Evolutionary conservation across 2,797 vertebrate genomes (phyloP).

Genomic region (Xyrichtys novacula): DNA sequence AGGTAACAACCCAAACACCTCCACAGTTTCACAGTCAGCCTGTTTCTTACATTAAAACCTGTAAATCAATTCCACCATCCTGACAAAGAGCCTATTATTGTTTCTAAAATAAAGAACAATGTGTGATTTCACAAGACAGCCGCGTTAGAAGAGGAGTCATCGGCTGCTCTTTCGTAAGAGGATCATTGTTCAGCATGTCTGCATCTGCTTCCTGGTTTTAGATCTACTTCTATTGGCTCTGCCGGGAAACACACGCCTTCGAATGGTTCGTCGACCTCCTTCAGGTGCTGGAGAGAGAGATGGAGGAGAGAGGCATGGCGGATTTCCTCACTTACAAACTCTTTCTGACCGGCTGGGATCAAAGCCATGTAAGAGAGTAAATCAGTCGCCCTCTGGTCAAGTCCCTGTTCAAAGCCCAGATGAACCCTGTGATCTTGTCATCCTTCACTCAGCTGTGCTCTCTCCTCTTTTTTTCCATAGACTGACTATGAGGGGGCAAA

Average conservation of each 20-base stretch:
- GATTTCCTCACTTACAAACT: slow-evolving; percentile 93
- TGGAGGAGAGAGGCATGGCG: slow-evolving; percentile 89
- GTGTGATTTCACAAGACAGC: slow-evolving; percentile 17
- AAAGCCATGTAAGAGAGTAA: slow-evolving; percentile 87
- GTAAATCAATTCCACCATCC: background rate
- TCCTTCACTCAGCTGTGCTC: background rate
- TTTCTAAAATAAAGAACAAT: slow-evolving; percentile 11
- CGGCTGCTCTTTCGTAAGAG: slow-evolving; percentile 9
- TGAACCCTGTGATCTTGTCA: background rate
- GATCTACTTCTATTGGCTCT: slow-evolving; percentile 98
- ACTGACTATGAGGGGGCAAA: slow-evolving; percentile 83
- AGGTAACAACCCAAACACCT: slow-evolving; percentile 75
- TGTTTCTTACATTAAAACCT: slow-evolving; percentile 15
- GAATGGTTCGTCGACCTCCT: slow-evolving; percentile 95
- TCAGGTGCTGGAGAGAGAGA: slow-evolving; percentile 91
- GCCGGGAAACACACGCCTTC: slow-evolving; percentile 92
- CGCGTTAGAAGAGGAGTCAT: background rate
- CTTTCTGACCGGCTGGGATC: slow-evolving; percentile 92
- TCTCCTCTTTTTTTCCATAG: slow-evolving; percentile 65
- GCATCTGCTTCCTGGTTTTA: slow-evolving; percentile 74
- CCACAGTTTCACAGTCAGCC: background rate
- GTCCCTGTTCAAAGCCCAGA: slow-evolving; percentile 3
- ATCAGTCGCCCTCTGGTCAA: background rate
- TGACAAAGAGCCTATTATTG: slow-evolving; percentile 8
- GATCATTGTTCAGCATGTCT: slow-evolving; percentile 26